Evolutionary conservation across 2,888 invertebrate genomes (phyloP), one percentile per base, ranked within the genome.

Genomic region (Cremastinae sp.): DNA sequence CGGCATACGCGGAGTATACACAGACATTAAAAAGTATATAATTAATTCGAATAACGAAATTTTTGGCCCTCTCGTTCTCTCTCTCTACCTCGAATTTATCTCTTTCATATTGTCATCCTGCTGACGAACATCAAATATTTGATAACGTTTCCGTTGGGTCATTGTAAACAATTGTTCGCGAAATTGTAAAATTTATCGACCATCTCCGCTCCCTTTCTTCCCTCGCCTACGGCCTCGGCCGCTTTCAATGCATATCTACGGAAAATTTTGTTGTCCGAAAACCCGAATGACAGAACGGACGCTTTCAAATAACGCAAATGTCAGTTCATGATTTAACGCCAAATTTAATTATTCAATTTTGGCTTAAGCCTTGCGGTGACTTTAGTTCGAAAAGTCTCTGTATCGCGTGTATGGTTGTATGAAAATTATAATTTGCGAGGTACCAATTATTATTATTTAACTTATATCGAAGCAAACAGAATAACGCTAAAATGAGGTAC

Each of bases 71-170:
- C 20, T 9, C 18, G 12, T 9, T 9, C 53, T 51, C 20, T 41
- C 22, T 41, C 38, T n/a, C 49, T 38, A 7, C 22, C 10, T 18
- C 20, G 12, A 22, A 14, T 38, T n/a, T 56, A 22, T 56, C 62
- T n/a, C 58, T 14, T 36, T 28, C 34, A 18, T 61, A 51, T 53
- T 54, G 53, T 38, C 36, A 34, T 49, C 14, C 54, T 2, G 20
- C 43, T 58, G 51, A 59, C 28, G 49, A 66, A 66, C 34, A 41
- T 72, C 75, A 72, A 68, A 75, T 68, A 75, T 75, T 75, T 68
- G 66, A 75, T 62, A 56, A 64, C 16, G 51, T 75, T 72, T 66
- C 62, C 66, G 16, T 43, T 56, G 51, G n/a, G 43, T 2, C 20
- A 43, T 38, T 20, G 62, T 72, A 56, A 72, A 75, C 66, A 61